phyloP scores from a whole-genome alignment of 2,888 invertebrate species.

The Campoplex capitator region DNA sequence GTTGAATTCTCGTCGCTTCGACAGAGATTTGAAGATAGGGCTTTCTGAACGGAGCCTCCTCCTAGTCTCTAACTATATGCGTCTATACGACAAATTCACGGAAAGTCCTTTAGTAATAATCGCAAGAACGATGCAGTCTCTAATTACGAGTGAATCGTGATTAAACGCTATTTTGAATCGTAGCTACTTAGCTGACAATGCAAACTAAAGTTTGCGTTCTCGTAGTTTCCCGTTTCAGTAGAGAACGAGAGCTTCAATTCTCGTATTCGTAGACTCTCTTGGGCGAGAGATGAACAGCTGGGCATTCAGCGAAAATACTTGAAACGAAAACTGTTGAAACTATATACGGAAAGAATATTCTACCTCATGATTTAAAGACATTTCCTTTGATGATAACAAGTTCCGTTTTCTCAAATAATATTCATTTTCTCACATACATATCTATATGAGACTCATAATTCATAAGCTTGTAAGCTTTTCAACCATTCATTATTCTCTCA shows the following conservation, averaged over 20 bases:
- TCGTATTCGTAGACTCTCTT: background rate
- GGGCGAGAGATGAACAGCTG: background rate
- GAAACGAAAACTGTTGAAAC: background rate
- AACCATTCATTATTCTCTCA: background rate
- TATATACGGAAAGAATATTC: background rate
- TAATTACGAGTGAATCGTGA: slow-evolving; percentile 69
- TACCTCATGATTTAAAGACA: background rate
- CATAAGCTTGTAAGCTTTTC: background rate
- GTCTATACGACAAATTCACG: slow-evolving; percentile 36
- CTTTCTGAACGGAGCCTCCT: slow-evolving; percentile 11
- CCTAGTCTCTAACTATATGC: background rate
- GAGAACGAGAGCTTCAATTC: background rate
- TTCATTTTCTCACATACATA: background rate
- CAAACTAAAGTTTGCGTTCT: slow-evolving; percentile 3
- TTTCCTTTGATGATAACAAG: background rate
- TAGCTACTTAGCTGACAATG: slow-evolving; percentile 43
- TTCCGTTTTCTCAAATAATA: background rate
- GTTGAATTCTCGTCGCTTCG: slow-evolving; percentile 37
- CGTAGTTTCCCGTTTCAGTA: slow-evolving; percentile 3
- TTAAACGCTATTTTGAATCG: slow-evolving; percentile 51
- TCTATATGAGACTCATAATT: background rate
- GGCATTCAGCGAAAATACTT: background rate
- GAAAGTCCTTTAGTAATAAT: slow-evolving; percentile 40
- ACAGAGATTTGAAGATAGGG: slow-evolving; percentile 48
- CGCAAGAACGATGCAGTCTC: slow-evolving; percentile 61